Conservation (phyloP, 2,888 invertebrate genomes). For the Macaria liturata region DNA sequence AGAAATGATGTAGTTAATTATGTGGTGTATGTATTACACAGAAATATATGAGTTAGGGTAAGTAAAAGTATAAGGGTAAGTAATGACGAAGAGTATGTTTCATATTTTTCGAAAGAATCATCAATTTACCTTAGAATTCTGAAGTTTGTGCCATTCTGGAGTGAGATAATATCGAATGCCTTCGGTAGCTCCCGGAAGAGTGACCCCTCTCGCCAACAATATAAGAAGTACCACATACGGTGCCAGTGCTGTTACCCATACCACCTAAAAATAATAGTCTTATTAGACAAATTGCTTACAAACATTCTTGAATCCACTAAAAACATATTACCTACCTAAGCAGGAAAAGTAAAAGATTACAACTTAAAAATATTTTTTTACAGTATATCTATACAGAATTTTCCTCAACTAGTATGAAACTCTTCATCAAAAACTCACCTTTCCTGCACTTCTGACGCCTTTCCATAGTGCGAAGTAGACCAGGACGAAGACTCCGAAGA, state of each 20-base stretch:
- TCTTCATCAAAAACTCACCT: no score
- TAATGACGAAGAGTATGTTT: no score
- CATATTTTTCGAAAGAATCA: not conserved
- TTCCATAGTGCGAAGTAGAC: constrained; percentile 99
- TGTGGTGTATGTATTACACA: no score
- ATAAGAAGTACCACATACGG: constrained; percentile 96
- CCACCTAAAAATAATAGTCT: constrained; percentile 83
- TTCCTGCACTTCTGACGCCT: constrained; percentile 95
- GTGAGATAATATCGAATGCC: constrained; percentile 95
- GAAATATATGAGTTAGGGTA: no score
- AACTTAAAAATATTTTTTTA: no score
- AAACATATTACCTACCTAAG: no score
- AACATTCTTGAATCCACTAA: no score
- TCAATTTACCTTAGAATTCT: constrained; percentile 86
- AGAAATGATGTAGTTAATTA: not conserved
- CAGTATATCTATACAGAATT: no score
- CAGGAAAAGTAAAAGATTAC: no score
- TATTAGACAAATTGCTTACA: not conserved
- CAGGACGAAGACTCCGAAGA: constrained; percentile 94
- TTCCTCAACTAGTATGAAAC: no score
- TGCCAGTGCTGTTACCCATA: constrained; percentile 97
- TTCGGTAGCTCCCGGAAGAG: constrained; percentile 92
- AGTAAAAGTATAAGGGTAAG: no score
- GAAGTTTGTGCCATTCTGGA: constrained; percentile 93
- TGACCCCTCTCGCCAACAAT: constrained; percentile 91